Conservation (phyloP, 2,797 vertebrate genomes). For the Pseudochirops cupreus region DNA sequence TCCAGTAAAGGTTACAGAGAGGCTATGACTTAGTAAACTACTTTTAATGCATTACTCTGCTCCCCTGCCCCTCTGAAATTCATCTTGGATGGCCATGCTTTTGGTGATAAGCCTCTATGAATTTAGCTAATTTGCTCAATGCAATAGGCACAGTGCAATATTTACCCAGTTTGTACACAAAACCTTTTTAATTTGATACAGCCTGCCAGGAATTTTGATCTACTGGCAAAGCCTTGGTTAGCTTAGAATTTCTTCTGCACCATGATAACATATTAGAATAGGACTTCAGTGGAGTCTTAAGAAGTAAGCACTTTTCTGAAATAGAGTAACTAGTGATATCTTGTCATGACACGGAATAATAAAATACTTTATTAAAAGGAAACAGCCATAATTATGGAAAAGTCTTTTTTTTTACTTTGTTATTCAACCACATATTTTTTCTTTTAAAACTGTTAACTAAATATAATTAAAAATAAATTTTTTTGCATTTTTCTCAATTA, state of each 20-base stretch:
- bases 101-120: neutral
- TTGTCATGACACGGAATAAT: neutral
- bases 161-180: neutral
- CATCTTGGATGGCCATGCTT: neutral
- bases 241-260: neutral
- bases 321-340: neutral
- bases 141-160: neutral
- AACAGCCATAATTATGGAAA: neutral
- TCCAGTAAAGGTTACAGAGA: neutral
- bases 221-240: neutral
- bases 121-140: neutral
- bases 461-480: constrained; percentile 87
- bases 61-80: neutral
- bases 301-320: neutral
- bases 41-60: neutral
- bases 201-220: neutral
- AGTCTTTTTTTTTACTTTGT: neutral
- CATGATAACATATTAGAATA: neutral
- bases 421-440: constrained; percentile 71
- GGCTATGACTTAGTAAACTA: neutral
- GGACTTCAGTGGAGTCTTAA: neutral
- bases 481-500: constrained; percentile 85
- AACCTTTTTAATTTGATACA: neutral
- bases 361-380: neutral
- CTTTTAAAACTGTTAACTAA: constrained; percentile 90